phyloP scores from a whole-genome alignment of 2,113 vertebrate species.

The Vombatus ursinus region DNA sequence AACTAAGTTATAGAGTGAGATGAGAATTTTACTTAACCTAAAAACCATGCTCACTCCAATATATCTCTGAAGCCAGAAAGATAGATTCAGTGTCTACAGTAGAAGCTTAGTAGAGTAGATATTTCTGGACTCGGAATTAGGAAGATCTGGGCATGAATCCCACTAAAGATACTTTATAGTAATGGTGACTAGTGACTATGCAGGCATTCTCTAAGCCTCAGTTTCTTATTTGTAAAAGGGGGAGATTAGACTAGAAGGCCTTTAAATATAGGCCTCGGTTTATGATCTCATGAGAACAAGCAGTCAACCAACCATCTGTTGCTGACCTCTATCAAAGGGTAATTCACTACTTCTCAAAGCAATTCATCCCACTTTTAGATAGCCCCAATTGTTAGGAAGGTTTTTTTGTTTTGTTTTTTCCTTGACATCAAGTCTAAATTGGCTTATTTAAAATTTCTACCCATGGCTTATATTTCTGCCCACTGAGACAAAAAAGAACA shows the following conservation, averaged over 20 bases:
- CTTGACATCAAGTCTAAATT: not conserved
- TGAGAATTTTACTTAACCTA: not conserved
- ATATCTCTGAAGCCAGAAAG: not conserved
- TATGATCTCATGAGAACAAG: not conserved
- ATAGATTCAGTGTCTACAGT: not conserved
- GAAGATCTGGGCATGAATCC: not conserved
- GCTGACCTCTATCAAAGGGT: not conserved
- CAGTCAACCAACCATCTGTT: not conserved
- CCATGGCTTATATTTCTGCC: not conserved
- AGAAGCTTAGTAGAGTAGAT: not conserved
- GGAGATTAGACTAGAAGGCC: not conserved
- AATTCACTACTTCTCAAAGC: not conserved
- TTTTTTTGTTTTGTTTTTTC: not conserved
- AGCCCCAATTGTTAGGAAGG: not conserved
- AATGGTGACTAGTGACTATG: not conserved
- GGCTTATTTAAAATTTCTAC: not conserved
- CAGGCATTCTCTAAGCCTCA: not conserved
- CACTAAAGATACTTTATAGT: not conserved
- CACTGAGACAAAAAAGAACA: not conserved
- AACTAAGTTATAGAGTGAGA: not conserved
- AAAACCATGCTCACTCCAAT: not conserved
- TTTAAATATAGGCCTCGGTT: not conserved
- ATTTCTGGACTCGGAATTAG: not conserved
- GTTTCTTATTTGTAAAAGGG: not conserved
- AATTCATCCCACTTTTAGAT: not conserved